These are phyloP conservation scores for Nomada goodeniana DNA, from an alignment of 2,888 invertebrate genomes.

Conservation along the genomic window DNA sequence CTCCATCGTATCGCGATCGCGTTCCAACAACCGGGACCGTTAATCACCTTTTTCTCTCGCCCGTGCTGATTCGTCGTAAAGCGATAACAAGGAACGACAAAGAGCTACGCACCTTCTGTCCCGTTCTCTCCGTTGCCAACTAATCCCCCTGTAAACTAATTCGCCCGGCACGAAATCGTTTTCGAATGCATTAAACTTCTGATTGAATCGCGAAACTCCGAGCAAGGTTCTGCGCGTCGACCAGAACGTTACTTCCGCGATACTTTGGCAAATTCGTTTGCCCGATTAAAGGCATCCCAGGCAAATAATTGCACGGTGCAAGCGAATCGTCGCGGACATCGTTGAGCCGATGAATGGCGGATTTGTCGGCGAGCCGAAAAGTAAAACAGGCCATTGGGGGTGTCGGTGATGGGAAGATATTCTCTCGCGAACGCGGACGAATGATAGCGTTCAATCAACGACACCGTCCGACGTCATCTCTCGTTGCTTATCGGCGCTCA, in stretches of 20 bases:
- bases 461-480: constrained; percentile 19
- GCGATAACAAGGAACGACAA: constrained; percentile 25
- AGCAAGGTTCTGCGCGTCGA: constrained; percentile 6
- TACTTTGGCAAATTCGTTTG: background rate
- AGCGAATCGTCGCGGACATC: background rate
- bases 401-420: constrained; percentile 15
- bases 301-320: background rate
- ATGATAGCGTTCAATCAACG: constrained; percentile 21
- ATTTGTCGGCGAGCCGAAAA: background rate
- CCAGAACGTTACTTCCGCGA: background rate
- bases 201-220: constrained; percentile 24
- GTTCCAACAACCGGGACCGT: background rate
- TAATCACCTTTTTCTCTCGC: constrained; percentile 13
- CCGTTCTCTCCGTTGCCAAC: background rate
- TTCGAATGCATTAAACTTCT: constrained; percentile 43
- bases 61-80: background rate
- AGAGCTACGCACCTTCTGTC: background rate
- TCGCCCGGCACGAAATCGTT: background rate
- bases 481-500: constrained; percentile 17
- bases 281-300: background rate
- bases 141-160: constrained; percentile 25
- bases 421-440: background rate
- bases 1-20: constrained; percentile 2
- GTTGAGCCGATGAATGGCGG: background rate
- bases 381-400: background rate